These are phyloP conservation scores for Oopsacas minuta DNA, from an alignment of 37 sponge, comb jelly and placozoan species.

Conservation along the genomic window DNA sequence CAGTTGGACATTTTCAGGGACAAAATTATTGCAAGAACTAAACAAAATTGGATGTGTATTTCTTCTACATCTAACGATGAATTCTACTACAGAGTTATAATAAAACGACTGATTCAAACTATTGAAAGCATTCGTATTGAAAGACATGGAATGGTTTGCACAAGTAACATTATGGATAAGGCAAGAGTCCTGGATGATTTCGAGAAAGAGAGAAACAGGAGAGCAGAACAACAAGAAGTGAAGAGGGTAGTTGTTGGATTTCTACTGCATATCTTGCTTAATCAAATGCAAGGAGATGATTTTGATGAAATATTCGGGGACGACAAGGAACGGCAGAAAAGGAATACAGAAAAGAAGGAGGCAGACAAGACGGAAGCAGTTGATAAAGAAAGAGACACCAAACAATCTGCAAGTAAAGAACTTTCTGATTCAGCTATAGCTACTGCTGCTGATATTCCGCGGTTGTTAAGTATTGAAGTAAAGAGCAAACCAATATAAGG, in stretches of 20 bases:
- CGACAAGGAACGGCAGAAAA: not conserved
- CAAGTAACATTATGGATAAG: not conserved
- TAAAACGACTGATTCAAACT: not conserved
- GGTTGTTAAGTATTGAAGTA: no score
- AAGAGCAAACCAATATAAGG: no score
- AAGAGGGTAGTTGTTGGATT: not conserved
- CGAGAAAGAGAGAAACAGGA: not conserved
- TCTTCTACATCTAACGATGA: not conserved
- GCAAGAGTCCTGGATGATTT: not conserved
- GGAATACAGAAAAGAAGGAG: not conserved
- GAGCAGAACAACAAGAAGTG: not conserved
- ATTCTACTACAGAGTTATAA: not conserved
- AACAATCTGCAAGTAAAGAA: no score
- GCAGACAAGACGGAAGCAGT: not conserved
- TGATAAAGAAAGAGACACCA: no score
- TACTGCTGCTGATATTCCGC: no score
- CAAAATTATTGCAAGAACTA: not conserved
- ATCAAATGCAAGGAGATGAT: not conserved
- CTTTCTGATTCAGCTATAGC: no score
- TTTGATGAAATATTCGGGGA: not conserved
- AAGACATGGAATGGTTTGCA: not conserved
- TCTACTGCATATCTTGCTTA: not conserved
- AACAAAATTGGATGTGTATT: not conserved
- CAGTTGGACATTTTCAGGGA: not conserved
- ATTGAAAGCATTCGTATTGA: not conserved